phyloP scores from a whole-genome alignment of 2,113 vertebrate genomes.

The Alosa alosa region DNA sequence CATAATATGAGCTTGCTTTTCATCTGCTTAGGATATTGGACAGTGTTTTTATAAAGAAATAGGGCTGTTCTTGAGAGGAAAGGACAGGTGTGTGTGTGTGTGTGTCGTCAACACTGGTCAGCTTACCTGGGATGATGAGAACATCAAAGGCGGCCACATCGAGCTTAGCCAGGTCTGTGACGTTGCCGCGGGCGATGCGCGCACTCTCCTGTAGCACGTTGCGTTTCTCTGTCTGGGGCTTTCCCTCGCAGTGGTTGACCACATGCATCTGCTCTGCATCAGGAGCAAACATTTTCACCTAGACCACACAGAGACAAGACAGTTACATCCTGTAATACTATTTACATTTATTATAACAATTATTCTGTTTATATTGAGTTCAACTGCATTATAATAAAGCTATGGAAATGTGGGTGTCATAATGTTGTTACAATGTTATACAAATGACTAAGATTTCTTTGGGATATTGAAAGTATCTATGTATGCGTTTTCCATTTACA shows the following conservation, averaged over 20 bases:
- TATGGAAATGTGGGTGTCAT: too few species aligned
- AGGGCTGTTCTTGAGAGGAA: too few species aligned
- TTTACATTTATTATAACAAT: too few species aligned
- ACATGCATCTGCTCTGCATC: slow-evolving; percentile 89
- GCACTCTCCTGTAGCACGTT: slow-evolving; percentile 90
- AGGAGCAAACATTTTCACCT: slow-evolving; percentile 91
- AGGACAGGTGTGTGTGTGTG: neutral
- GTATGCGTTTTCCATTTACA: too few species aligned
- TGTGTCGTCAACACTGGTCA: neutral
- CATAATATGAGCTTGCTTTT: too few species aligned
- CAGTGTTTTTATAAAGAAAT: too few species aligned
- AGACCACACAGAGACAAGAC: slow-evolving; percentile 25
- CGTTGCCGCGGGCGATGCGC: slow-evolving; percentile 88
- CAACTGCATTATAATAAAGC: too few species aligned
- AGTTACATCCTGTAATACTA: neutral
- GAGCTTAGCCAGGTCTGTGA: slow-evolving; percentile 77
- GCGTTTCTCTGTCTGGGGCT: slow-evolving; percentile 82
- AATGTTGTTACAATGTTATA: too few species aligned
- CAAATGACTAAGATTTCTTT: too few species aligned
- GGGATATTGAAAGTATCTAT: too few species aligned
- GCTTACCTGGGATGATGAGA: slow-evolving; percentile 84
- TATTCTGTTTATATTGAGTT: too few species aligned
- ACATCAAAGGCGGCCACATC: slow-evolving; percentile 77
- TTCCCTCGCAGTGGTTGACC: slow-evolving; percentile 85
- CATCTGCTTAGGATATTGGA: too few species aligned